Percentiles rank a stretch among this genome's conserved stretches.
Conservation (phyloP, 2,797 vertebrate species). For the Gymnoscopelus braueri region DNA sequence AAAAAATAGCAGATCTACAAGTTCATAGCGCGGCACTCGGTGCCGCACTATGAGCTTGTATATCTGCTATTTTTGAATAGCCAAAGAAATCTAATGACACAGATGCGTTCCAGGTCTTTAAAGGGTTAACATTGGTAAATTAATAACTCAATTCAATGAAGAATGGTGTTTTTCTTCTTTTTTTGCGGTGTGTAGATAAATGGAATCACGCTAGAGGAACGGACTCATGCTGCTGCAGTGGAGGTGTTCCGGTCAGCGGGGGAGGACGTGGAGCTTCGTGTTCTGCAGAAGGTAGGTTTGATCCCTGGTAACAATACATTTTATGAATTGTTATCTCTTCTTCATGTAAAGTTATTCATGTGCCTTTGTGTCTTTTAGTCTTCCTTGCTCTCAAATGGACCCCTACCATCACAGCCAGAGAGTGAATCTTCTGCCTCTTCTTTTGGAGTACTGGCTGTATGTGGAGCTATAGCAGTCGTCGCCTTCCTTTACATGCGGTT, state of each 20-base stretch:
- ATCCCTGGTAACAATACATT: background rate
- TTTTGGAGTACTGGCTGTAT: slow-evolving; percentile 46
- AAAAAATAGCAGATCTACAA: too few relatives aligned
- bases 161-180: background rate
- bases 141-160: too few relatives aligned
- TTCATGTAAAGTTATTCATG: background rate
- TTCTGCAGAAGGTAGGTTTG: slow-evolving; percentile 87
- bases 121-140: too few relatives aligned
- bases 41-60: too few relatives aligned
- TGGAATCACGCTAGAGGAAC: slow-evolving; percentile 83
- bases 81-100: too few relatives aligned
- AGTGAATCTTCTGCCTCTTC: slow-evolving; percentile 37
- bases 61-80: too few relatives aligned
- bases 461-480: slow-evolving; percentile 35
- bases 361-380: slow-evolving; percentile 58
- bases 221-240: slow-evolving; percentile 87
- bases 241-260: slow-evolving; percentile 91
- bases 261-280: slow-evolving; percentile 84
- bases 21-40: too few relatives aligned
- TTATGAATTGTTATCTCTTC: too few relatives aligned
- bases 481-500: slow-evolving; percentile 65
- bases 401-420: slow-evolving; percentile 51
- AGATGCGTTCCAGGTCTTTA: too few relatives aligned
- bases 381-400: slow-evolving; percentile 60
- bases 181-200: slow-evolving; percentile 85